Conservation (phyloP, 2,113 vertebrate species). For the Trochalopteron elliotii region DNA sequence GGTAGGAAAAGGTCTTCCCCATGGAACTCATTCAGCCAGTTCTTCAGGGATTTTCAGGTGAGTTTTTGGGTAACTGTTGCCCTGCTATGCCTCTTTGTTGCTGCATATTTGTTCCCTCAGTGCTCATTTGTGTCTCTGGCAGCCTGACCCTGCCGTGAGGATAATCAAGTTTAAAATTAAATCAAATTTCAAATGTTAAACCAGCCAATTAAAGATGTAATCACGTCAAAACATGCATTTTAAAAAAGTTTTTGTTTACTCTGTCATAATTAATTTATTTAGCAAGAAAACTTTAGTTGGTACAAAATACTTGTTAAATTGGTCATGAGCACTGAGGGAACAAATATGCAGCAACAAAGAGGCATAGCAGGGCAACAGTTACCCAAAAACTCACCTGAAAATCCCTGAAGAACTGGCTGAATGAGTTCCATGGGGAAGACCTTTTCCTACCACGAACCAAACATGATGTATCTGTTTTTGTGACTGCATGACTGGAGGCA, state of each 20-base stretch:
- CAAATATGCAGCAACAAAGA: accelerated
- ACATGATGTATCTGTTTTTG: background rate
- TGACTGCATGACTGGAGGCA: background rate
- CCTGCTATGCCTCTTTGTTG: accelerated
- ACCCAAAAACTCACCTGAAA: background rate
- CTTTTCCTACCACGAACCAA: background rate
- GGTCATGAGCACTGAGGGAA: background rate
- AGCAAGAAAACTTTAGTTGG: slow-evolving; percentile 42
- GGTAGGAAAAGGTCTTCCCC: background rate
- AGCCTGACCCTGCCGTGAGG: slow-evolving; percentile 48
- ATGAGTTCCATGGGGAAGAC: background rate
- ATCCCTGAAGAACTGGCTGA: background rate
- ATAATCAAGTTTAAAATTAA: slow-evolving; percentile 73
- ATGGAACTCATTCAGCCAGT: background rate
- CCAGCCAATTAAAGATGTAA: slow-evolving; percentile 71
- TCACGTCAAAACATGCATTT: slow-evolving; percentile 64
- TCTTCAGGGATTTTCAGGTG: background rate
- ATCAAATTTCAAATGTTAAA: slow-evolving; percentile 74
- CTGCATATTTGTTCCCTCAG: background rate
- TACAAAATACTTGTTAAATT: slow-evolving; percentile 61
- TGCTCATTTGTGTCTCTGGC: background rate
- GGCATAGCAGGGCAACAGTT: background rate
- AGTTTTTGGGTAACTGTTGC: background rate
- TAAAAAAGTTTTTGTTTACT: slow-evolving; percentile 67
- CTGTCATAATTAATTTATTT: slow-evolving; percentile 62